Evolutionary conservation across 92 coral and sea anemone species (phyloP).

Genomic region (Epizoanthus rinbou): DNA sequence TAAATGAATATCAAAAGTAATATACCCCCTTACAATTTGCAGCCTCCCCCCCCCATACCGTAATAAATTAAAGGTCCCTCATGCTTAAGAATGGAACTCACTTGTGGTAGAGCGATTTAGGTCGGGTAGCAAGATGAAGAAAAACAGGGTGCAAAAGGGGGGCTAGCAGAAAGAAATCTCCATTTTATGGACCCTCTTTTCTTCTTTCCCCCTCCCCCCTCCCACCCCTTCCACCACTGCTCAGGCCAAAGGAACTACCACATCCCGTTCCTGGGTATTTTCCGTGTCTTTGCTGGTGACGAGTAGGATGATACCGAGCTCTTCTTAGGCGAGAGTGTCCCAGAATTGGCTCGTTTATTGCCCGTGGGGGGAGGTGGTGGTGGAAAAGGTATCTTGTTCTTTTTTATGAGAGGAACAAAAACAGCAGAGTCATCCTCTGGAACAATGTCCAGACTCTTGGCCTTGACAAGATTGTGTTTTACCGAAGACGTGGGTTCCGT

Average conservation of each 20-base stretch:
- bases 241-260: background rate
- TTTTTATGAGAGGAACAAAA: constrained; percentile 11
- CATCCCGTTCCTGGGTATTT: constrained; percentile 24
- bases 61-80: too few relatives aligned
- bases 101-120: too few relatives aligned
- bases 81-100: too few relatives aligned
- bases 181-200: too few relatives aligned
- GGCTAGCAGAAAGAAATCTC: too few relatives aligned
- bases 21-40: too few relatives aligned
- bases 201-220: too few relatives aligned
- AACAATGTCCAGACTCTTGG: constrained; percentile 73
- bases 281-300: constrained; percentile 13
- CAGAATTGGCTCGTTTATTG: background rate
- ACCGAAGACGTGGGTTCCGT: constrained; percentile 19
- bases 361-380: constrained; percentile 34
- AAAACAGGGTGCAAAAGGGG: too few relatives aligned
- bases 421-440: constrained; percentile 58
- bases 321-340: background rate
- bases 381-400: constrained; percentile 17
- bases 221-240: too few relatives aligned
- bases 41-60: too few relatives aligned
- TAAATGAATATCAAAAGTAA: too few relatives aligned
- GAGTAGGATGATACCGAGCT: background rate
- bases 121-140: too few relatives aligned
- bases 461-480: constrained; percentile 34